Conservation (phyloP, 2,113 vertebrate species). For the Aythya baeri region DNA sequence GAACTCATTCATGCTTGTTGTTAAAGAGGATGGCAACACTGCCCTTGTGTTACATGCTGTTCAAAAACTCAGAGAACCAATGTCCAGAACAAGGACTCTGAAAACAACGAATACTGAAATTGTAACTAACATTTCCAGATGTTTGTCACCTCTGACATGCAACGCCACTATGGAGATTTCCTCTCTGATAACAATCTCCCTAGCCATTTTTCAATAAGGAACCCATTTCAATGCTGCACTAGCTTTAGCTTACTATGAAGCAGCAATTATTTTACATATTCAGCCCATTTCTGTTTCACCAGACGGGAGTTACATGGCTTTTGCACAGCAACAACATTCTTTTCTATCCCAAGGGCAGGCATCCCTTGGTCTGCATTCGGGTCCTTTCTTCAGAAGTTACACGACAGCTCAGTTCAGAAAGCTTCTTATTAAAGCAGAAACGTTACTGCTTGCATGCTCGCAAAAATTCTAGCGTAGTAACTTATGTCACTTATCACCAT, state of each 20-base stretch:
- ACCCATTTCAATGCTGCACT: background rate
- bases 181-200: background rate
- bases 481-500: background rate
- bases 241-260: background rate
- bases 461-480: background rate
- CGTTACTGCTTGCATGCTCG: background rate
- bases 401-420: background rate
- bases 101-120: background rate
- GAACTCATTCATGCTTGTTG: background rate
- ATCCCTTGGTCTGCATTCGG: background rate
- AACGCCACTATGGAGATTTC: background rate
- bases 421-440: background rate
- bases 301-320: background rate
- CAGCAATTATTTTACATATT: background rate
- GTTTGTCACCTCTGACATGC: background rate
- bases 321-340: background rate
- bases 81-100: background rate
- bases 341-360: background rate
- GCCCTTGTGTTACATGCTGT: background rate
- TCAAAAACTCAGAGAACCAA: background rate
- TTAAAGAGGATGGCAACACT: background rate
- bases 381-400: background rate
- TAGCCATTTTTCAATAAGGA: background rate
- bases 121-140: background rate
- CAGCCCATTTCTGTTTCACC: background rate